Evolutionary conservation across 2,113 vertebrate genomes (phyloP).

Genomic region (Ochotona princeps): DNA sequence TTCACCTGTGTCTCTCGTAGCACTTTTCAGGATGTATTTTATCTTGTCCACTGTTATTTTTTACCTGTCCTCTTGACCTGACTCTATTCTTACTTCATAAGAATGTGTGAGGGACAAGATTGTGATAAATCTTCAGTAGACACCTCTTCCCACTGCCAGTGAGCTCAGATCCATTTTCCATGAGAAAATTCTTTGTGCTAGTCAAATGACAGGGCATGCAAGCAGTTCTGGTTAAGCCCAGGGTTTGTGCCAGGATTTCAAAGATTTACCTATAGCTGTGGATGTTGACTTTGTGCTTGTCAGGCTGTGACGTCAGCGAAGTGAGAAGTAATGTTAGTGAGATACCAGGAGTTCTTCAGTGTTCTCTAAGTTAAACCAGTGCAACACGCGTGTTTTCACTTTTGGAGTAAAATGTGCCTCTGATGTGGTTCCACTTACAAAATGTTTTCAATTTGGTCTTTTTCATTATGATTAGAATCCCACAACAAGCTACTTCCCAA

Average conservation of each 20-base stretch:
- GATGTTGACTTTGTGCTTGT: neutral
- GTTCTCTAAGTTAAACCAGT: constrained; percentile 17
- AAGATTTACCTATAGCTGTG: neutral
- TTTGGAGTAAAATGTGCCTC: constrained; percentile 40
- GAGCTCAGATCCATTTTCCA: neutral
- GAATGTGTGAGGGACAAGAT: neutral
- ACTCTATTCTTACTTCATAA: neutral
- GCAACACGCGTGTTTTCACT: neutral
- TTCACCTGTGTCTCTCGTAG: neutral
- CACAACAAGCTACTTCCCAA: constrained; percentile 28
- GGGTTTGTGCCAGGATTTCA: neutral
- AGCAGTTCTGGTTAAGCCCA: neutral
- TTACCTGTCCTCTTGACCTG: neutral
- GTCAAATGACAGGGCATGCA: neutral
- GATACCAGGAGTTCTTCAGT: too few relatives aligned
- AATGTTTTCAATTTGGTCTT: constrained; percentile 60
- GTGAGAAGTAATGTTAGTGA: neutral
- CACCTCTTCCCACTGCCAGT: neutral
- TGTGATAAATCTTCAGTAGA: too few relatives aligned
- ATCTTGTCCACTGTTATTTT: neutral
- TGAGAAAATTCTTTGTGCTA: constrained; percentile 30
- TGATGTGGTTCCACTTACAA: neutral
- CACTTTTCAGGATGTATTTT: neutral
- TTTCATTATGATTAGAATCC: constrained; percentile 48
- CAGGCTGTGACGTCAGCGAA: neutral